These are phyloP conservation scores for Venustaconcha ellipsiformis DNA, from an alignment of 1,140 invertebrate species.

Conservation along the genomic window DNA sequence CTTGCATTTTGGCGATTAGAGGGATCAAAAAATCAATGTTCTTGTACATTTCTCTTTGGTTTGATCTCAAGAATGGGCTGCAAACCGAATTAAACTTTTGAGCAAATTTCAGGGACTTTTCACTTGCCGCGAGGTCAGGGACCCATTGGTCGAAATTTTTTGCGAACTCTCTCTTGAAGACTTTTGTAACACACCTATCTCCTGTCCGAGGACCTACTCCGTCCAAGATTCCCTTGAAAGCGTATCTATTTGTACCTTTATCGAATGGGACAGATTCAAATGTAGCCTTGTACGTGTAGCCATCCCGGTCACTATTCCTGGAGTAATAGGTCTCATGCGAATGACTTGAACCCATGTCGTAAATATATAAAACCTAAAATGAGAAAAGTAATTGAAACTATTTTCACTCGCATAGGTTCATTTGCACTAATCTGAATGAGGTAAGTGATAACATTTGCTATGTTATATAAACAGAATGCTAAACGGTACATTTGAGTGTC, in stretches of 20 bases:
- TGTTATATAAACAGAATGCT: no score
- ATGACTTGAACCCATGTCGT: no score
- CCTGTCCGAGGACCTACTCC: constrained; percentile 20
- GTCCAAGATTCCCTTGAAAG: constrained; percentile 23
- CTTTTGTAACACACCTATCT: constrained; percentile 24
- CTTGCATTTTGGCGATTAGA: constrained; percentile 28
- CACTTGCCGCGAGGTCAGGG: constrained; percentile 24
- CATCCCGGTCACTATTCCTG: no score
- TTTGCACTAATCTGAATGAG: no score
- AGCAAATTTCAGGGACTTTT: constrained; percentile 19
- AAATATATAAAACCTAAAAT: no score
- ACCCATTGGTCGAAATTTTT: constrained; percentile 10
- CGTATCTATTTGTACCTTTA: constrained; percentile 21
- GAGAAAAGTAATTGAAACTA: no score
- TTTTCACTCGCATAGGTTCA: no score
- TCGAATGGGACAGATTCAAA: constrained; percentile 28
- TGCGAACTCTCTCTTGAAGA: constrained; percentile 25
- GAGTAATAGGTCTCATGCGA: no score
- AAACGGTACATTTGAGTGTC: no score
- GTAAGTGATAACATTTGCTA: no score
- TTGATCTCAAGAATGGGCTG: constrained; percentile 15
- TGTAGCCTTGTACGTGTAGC: constrained; percentile 15
- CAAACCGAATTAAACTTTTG: constrained; percentile 10
- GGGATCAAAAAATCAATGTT: constrained; percentile 24
- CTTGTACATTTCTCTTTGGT: constrained; percentile 4